Conservation (phyloP, 2,113 vertebrate species). For the Hippopotamus amphibius region DNA sequence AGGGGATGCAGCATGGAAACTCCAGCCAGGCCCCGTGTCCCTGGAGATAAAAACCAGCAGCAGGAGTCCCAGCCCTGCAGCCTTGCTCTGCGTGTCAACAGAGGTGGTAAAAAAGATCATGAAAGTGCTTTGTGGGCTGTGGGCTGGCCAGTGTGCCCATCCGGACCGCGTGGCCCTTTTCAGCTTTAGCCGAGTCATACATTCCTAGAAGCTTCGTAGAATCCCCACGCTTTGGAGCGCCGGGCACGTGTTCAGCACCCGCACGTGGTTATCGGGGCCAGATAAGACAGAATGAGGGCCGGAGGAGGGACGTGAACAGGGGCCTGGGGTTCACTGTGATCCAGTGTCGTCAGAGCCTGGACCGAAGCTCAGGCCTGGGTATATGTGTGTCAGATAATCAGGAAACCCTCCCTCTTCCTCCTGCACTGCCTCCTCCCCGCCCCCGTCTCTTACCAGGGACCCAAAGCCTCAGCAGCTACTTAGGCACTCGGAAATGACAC, state of each 20-base stretch:
- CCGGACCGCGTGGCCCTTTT: background rate
- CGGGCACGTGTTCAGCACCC: background rate
- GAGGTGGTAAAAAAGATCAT: background rate
- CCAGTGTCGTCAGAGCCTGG: background rate
- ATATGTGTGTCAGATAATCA: background rate
- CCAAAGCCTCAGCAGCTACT: background rate
- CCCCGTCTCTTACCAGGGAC: background rate
- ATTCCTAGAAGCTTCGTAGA: background rate
- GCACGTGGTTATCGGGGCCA: background rate
- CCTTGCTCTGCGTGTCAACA: fast-evolving
- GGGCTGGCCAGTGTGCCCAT: fast-evolving
- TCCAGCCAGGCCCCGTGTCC: fast-evolving
- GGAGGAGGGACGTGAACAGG: background rate
- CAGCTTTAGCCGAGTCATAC: background rate
- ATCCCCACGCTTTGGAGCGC: background rate
- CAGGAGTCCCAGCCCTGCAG: background rate
- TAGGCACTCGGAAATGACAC: background rate
- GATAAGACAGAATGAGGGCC: background rate
- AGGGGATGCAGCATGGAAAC: background rate
- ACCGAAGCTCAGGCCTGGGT: background rate
- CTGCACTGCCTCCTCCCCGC: background rate
- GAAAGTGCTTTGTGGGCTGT: background rate
- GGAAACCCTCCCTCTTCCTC: background rate
- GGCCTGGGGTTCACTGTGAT: background rate
- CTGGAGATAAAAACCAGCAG: background rate